These are phyloP conservation scores for Cuniculus paca DNA, from an alignment of 2,797 vertebrate species.

Conservation along the genomic window DNA sequence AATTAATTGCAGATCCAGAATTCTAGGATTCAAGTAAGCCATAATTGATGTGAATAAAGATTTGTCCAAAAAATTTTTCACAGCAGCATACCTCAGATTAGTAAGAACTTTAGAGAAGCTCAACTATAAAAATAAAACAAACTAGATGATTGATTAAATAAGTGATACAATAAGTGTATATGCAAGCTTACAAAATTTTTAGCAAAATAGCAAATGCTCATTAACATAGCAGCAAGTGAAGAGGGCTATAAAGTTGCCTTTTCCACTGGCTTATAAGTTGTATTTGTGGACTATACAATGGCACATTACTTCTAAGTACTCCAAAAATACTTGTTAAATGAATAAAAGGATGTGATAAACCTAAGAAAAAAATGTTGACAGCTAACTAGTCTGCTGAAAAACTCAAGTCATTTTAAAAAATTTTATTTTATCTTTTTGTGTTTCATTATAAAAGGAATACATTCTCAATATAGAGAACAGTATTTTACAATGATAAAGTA, in stretches of 20 bases:
- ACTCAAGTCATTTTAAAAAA: not conserved
- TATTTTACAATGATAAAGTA: not conserved
- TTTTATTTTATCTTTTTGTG: not conserved
- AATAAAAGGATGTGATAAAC: not conserved
- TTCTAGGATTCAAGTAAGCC: conserved; percentile 20
- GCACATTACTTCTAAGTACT: not conserved
- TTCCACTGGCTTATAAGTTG: conserved; percentile 3
- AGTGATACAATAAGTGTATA: conserved; percentile 12
- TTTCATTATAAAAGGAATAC: not conserved
- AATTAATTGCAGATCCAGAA: conserved; percentile 5
- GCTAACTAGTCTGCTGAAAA: conserved; percentile 39
- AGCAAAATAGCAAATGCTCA: not conserved
- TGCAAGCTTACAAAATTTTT: conserved; percentile 1
- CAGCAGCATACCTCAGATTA: not conserved
- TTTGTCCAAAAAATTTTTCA: not conserved
- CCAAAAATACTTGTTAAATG: not conserved
- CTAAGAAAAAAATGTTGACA: not conserved
- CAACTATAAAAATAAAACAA: not conserved
- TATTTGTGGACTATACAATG: not conserved
- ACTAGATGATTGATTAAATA: not conserved
- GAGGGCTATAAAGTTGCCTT: not conserved
- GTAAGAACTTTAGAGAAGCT: not conserved
- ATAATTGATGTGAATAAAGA: not conserved
- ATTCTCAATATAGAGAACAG: not conserved
- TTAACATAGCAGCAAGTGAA: not conserved